Evolutionary conservation across 2,888 invertebrate species (phyloP).

Genomic region (Dromius quadrimaculatus): DNA sequence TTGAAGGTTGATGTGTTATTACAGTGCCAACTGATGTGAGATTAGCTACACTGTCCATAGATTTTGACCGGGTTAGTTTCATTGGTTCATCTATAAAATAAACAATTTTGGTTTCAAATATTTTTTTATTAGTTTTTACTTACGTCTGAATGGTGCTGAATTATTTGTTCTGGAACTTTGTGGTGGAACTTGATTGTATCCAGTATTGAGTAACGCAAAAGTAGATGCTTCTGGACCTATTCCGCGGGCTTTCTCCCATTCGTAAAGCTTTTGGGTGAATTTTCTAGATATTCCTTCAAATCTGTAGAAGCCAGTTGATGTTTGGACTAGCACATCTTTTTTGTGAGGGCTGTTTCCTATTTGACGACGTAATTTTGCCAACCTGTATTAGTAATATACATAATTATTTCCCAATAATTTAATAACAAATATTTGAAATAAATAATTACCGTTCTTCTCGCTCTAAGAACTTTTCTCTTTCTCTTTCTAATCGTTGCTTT

Average conservation of each 20-base stretch:
- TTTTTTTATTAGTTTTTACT: slow-evolving; percentile 18
- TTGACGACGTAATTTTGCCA: slow-evolving; percentile 72
- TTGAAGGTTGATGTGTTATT: slow-evolving; percentile 78
- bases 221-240: slow-evolving; percentile 89
- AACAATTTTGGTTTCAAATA: not conserved
- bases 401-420: not conserved
- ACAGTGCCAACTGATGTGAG: slow-evolving; percentile 64
- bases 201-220: slow-evolving; percentile 79
- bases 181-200: slow-evolving; percentile 63
- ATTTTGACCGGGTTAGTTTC: slow-evolving; percentile 77
- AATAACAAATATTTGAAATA: not conserved
- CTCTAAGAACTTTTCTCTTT: slow-evolving; percentile 74
- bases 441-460: slow-evolving; percentile 71
- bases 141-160: slow-evolving; percentile 46
- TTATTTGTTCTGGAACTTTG: slow-evolving; percentile 4
- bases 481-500: slow-evolving; percentile 72
- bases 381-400: slow-evolving; percentile 60
- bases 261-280: slow-evolving; percentile 89
- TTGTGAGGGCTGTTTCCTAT: slow-evolving; percentile 69
- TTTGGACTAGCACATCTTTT: slow-evolving; percentile 84
- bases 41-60: slow-evolving; percentile 79
- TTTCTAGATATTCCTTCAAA: slow-evolving; percentile 90
- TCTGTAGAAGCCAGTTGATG: slow-evolving; percentile 85
- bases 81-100: slow-evolving; percentile 54
- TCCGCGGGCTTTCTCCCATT: slow-evolving; percentile 91